These are phyloP conservation scores for Melanocharis versteri DNA, from an alignment of 2,113 vertebrate species.

Conservation along the genomic window DNA sequence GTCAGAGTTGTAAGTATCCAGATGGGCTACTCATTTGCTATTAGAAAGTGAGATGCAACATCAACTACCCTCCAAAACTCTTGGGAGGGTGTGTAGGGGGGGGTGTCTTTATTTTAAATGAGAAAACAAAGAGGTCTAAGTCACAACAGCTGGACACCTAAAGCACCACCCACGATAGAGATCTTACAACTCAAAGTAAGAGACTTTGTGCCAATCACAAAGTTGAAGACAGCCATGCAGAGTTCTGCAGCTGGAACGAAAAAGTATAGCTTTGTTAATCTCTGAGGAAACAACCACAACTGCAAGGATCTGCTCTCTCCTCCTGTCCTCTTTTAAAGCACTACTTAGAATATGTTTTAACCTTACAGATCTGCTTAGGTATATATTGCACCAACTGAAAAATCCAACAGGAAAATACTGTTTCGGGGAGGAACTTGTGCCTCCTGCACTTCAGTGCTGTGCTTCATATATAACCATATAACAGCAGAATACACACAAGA, in stretches of 20 bases:
- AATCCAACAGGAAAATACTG: not conserved
- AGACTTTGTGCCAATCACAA: not conserved
- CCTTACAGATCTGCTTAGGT: not conserved
- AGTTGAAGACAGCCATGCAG: not conserved
- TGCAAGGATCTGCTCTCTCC: not conserved
- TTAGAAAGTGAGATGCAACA: not conserved
- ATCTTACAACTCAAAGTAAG: not conserved
- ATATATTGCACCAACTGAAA: not conserved
- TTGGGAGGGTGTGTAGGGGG: fast-evolving
- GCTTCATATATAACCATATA: not conserved
- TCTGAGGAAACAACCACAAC: not conserved
- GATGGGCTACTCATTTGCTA: not conserved
- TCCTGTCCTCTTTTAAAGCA: not conserved
- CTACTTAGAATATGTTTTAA: not conserved
- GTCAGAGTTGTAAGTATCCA: not conserved
- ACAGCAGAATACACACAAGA: not conserved
- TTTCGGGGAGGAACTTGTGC: not conserved
- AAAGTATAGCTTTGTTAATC: not conserved
- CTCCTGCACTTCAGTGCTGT: not conserved
- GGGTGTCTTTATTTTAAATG: not conserved
- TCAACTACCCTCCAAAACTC: not conserved
- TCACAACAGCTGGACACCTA: not conserved
- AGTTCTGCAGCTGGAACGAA: not conserved
- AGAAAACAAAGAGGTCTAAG: not conserved
- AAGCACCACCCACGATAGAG: not conserved